These are phyloP conservation scores for Tanaodytes sp. DNA, from an alignment of 2,888 invertebrate species.

Conservation along the genomic window DNA sequence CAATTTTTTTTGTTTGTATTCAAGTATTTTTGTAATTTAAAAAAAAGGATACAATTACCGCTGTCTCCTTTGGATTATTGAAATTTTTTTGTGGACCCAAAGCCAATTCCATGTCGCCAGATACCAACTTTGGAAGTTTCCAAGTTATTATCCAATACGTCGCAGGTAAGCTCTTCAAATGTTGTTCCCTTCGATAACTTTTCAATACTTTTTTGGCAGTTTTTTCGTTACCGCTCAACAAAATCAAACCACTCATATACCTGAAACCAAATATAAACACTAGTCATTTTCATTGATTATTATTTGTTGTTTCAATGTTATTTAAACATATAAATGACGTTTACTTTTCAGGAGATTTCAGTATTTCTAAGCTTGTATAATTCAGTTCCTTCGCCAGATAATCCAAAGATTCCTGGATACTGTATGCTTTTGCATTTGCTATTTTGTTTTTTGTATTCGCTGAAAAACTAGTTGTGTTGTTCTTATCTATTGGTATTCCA, in stretches of 20 bases:
- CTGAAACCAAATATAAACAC: slow-evolving; percentile 20
- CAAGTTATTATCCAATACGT: slow-evolving; percentile 53
- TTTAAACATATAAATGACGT: background rate
- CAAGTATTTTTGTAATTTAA: no score
- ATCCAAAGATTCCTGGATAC: slow-evolving; percentile 27
- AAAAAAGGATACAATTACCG: slow-evolving; percentile 35
- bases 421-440: slow-evolving; percentile 16
- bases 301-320: background rate
- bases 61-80: slow-evolving; percentile 9
- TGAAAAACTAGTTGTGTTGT: background rate
- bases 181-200: background rate
- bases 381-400: slow-evolving; percentile 33
- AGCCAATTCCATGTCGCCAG: slow-evolving; percentile 17
- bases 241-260: slow-evolving; percentile 46
- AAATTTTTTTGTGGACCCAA: slow-evolving; percentile 19
- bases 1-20: no score
- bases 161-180: slow-evolving; percentile 7
- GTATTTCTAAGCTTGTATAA: slow-evolving; percentile 23
- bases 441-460: slow-evolving; percentile 25
- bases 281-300: no score
- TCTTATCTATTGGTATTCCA: slow-evolving; percentile 25
- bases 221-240: slow-evolving; percentile 25
- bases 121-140: slow-evolving; percentile 36
- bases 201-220: slow-evolving; percentile 7
- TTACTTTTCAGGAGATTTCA: slow-evolving; percentile 52